phyloP scores from a whole-genome alignment of 2,888 invertebrate genomes.

The Augochlorella aurata region DNA sequence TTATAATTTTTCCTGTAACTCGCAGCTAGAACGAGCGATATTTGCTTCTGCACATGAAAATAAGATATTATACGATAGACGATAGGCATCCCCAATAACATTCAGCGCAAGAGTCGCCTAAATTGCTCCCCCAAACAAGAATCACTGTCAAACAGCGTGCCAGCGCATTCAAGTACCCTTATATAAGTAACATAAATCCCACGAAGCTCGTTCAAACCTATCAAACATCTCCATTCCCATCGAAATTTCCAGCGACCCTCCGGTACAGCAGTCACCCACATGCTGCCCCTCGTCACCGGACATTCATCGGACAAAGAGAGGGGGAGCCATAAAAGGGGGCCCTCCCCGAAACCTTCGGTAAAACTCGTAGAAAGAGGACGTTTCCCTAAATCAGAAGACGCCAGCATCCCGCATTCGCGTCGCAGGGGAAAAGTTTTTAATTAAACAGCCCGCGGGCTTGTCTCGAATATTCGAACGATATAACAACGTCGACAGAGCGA shows the following conservation, averaged over 20 bases:
- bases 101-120: not conserved
- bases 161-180: not conserved
- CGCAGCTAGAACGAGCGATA: not conserved
- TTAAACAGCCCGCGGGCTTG: slow-evolving; percentile 59
- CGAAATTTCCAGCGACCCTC: slow-evolving; percentile 8
- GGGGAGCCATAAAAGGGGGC: not conserved
- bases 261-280: slow-evolving; percentile 4
- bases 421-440: slow-evolving; percentile 61
- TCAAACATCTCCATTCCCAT: slow-evolving; percentile 7
- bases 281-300: not conserved
- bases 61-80: not conserved
- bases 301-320: slow-evolving; percentile 1
- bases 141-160: not conserved
- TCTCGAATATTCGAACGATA: slow-evolving; percentile 36
- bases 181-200: slow-evolving; percentile 1
- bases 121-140: not conserved
- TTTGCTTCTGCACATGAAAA: not conserved
- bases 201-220: slow-evolving; percentile 5
- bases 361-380: slow-evolving; percentile 8
- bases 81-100: not conserved
- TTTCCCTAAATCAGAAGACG: slow-evolving; percentile 43
- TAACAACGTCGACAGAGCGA: slow-evolving; percentile 36
- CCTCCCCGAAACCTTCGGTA: not conserved
- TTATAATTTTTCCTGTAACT: no score
- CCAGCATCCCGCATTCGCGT: slow-evolving; percentile 11